Evolutionary conservation across 2,113 vertebrate species (phyloP).

Genomic region (Mobula hypostoma): DNA sequence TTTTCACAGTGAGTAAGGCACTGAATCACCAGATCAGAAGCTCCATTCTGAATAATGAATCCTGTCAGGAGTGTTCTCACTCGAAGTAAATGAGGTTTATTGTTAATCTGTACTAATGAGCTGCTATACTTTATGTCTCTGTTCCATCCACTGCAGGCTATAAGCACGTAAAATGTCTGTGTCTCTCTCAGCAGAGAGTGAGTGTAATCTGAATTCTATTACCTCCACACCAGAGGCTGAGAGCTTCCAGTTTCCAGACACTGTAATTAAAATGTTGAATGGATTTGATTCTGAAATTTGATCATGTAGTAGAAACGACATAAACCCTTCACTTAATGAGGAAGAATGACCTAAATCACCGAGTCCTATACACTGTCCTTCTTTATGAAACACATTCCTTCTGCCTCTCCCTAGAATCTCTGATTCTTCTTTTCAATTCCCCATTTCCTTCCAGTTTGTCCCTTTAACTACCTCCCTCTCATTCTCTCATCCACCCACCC

Average conservation of each 20-base stretch:
- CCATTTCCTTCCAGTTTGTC: background rate
- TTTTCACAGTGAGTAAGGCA: background rate
- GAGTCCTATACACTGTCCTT: background rate
- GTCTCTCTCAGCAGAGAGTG: background rate
- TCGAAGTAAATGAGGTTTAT: constrained; percentile 19
- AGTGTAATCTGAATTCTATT: constrained; percentile 30
- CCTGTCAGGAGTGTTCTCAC: background rate
- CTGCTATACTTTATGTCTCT: background rate
- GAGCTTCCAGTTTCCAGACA: background rate
- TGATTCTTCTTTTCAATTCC: background rate
- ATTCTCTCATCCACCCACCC: background rate
- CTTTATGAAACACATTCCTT: background rate
- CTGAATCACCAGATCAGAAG: background rate
- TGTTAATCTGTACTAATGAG: constrained; percentile 20
- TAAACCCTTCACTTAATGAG: background rate
- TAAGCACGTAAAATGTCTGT: background rate
- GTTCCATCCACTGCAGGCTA: background rate
- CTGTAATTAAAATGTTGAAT: constrained; percentile 29
- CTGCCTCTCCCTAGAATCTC: background rate
- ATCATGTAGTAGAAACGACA: background rate
- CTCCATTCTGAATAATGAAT: background rate
- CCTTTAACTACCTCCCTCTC: background rate
- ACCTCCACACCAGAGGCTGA: constrained; percentile 1
- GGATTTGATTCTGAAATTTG: constrained; percentile 27
- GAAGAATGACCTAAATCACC: constrained; percentile 18